These are phyloP conservation scores for Zaprionus taronus DNA, from an alignment of 1,140 invertebrate species.

Conservation along the genomic window DNA sequence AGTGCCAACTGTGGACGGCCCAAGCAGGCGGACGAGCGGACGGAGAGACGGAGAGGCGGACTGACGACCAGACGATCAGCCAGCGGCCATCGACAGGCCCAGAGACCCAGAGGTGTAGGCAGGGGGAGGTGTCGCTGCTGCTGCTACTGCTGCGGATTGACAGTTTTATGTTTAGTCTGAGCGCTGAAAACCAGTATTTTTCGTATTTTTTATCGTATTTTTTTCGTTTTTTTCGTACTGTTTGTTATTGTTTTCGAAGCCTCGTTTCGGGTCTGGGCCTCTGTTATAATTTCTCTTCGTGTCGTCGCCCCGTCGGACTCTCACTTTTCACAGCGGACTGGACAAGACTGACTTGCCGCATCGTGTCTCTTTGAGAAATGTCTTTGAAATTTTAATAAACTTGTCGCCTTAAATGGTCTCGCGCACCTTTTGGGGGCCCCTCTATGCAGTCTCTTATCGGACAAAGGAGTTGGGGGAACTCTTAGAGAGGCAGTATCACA, in stretches of 20 bases:
- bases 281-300: constrained; percentile 75
- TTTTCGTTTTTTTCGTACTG: constrained; percentile 15
- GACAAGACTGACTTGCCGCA: neutral
- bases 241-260: constrained; percentile 15
- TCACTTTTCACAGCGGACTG: constrained; percentile 57
- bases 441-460: neutral
- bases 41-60: constrained; percentile 23
- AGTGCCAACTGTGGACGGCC: constrained; percentile 41
- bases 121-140: constrained; percentile 1
- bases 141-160: constrained; percentile 32
- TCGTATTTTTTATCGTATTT: neutral
- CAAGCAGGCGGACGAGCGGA: constrained; percentile 21
- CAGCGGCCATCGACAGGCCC: constrained; percentile 32
- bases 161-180: constrained; percentile 42
- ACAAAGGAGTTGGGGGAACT: constrained; percentile 6
- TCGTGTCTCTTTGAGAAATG: constrained; percentile 16
- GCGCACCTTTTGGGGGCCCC: constrained; percentile 26
- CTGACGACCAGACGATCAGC: constrained; percentile 28
- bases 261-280: constrained; percentile 39
- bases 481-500: neutral
- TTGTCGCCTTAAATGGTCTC: constrained; percentile 54
- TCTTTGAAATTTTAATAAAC: constrained; percentile 60
- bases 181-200: constrained; percentile 48
- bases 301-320: constrained; percentile 53
- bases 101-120: neutral